Percentiles rank a stretch among this genome's conserved stretches.
Conservation (phyloP, 2,113 vertebrate genomes). For the Rissa tridactyla region DNA sequence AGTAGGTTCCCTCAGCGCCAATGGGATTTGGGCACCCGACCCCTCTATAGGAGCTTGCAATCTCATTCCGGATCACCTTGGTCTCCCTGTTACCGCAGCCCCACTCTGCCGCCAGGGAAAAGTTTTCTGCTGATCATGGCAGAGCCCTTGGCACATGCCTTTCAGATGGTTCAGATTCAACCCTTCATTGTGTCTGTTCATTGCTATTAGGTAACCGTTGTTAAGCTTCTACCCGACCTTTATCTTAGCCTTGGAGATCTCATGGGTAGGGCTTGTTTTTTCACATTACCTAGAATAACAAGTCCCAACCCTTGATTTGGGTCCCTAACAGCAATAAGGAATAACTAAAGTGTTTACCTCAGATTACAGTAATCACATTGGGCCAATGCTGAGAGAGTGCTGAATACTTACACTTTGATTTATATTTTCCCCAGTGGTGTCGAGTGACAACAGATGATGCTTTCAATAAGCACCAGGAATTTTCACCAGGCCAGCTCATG, state of each 20-base stretch:
- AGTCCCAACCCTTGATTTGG: background rate
- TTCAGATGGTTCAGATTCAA: background rate
- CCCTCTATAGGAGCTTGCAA: background rate
- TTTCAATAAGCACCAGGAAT: slow-evolving; percentile 33
- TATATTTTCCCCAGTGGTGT: slow-evolving; percentile 24
- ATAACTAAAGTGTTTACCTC: slow-evolving; percentile 32
- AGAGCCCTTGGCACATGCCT: background rate
- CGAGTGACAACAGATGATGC: background rate
- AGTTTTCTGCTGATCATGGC: background rate
- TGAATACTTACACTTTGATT: slow-evolving; percentile 51
- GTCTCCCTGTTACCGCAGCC: background rate
- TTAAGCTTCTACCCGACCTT: background rate
- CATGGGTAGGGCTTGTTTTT: slow-evolving; percentile 25
- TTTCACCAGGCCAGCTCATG: slow-evolving; percentile 33
- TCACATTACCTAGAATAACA: slow-evolving; percentile 26
- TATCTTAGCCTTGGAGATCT: slow-evolving; percentile 31
- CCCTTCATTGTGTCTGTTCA: background rate
- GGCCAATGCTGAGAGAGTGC: slow-evolving; percentile 45
- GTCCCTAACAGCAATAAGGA: slow-evolving; percentile 15
- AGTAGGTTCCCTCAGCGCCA: background rate
- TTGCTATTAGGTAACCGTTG: slow-evolving; percentile 5
- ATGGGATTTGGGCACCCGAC: background rate
- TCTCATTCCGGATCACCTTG: background rate
- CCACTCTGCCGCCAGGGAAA: background rate
- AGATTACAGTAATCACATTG: slow-evolving; percentile 18